Conservation (phyloP, 2,888 invertebrate genomes). For the Megamerina dolium region DNA sequence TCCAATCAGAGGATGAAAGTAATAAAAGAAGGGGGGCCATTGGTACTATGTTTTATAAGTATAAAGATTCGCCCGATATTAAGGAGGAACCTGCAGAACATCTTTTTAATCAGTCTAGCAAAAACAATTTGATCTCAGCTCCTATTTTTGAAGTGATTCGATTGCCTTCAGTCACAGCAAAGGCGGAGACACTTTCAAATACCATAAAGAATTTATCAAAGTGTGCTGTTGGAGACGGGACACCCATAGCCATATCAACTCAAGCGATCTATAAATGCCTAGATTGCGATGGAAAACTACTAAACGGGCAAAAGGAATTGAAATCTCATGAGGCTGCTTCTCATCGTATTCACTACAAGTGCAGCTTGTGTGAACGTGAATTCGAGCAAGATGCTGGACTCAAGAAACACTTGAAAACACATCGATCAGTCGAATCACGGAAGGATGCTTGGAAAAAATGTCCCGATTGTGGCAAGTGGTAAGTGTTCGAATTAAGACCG, state of each 20-base stretch:
- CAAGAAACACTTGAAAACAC: conserved; percentile 45
- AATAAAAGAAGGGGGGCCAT: background rate
- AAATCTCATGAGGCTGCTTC: conserved; percentile 35
- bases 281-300: conserved; percentile 36
- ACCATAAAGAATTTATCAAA: background rate
- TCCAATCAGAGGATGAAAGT: background rate
- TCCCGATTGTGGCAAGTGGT: conserved; percentile 49
- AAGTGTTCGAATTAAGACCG: conserved; percentile 16
- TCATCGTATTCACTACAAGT: conserved; percentile 39
- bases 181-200: no score
- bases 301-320: conserved; percentile 32
- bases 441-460: conserved; percentile 47
- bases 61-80: conserved; percentile 27
- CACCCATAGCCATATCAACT: no score
- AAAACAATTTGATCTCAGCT: background rate
- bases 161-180: conserved; percentile 13
- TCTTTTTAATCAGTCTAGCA: conserved; percentile 7
- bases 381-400: conserved; percentile 40
- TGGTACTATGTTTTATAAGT: conserved; percentile 1
- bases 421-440: conserved; percentile 38
- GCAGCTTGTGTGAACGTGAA: conserved; percentile 41
- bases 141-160: background rate
- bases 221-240: no score
- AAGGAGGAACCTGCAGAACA: conserved; percentile 34
- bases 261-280: conserved; percentile 41